These are phyloP conservation scores for Melipona beecheii DNA, from an alignment of 2,888 invertebrate species.

Conservation along the genomic window DNA sequence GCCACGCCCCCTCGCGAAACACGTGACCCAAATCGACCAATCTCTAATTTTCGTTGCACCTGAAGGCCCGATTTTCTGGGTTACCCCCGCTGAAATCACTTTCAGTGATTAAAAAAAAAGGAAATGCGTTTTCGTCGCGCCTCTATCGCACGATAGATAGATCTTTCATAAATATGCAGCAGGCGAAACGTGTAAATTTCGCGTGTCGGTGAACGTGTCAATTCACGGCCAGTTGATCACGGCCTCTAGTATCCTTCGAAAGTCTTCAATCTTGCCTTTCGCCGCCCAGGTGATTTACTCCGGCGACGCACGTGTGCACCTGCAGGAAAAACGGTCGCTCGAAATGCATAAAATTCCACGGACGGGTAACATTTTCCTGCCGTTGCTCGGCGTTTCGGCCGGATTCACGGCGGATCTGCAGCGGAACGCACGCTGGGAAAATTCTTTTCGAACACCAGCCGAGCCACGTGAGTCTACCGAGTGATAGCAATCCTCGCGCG, in stretches of 20 bases:
- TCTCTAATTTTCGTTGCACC: too few species aligned
- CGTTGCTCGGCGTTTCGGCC: conserved; percentile 35
- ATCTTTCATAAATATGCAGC: too few species aligned
- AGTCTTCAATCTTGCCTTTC: conserved; percentile 53
- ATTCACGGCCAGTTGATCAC: not conserved
- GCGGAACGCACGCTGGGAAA: conserved; percentile 19
- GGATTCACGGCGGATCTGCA: conserved; percentile 38
- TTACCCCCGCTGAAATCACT: too few species aligned
- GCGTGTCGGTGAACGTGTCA: not conserved
- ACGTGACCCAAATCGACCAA: too few species aligned
- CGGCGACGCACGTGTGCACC: conserved; percentile 45
- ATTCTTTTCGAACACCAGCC: conserved; percentile 33
- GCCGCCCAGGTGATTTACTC: conserved; percentile 56
- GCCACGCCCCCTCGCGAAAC: too few species aligned
- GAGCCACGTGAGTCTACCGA: conserved; percentile 4
- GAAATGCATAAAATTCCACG: conserved; percentile 55
- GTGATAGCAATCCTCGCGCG: not conserved
- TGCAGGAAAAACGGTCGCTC: conserved; percentile 41
- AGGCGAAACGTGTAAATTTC: too few species aligned
- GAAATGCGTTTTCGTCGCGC: too few species aligned
- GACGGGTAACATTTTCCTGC: conserved; percentile 47
- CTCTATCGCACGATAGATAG: too few species aligned
- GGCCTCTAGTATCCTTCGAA: conserved; percentile 11
- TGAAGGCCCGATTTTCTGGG: too few species aligned
- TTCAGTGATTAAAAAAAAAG: too few species aligned